Evolutionary conservation across 2,797 vertebrate genomes (phyloP), one percentile per base, ranked within the genome.

Genomic region (Sebastes elongatus): DNA sequence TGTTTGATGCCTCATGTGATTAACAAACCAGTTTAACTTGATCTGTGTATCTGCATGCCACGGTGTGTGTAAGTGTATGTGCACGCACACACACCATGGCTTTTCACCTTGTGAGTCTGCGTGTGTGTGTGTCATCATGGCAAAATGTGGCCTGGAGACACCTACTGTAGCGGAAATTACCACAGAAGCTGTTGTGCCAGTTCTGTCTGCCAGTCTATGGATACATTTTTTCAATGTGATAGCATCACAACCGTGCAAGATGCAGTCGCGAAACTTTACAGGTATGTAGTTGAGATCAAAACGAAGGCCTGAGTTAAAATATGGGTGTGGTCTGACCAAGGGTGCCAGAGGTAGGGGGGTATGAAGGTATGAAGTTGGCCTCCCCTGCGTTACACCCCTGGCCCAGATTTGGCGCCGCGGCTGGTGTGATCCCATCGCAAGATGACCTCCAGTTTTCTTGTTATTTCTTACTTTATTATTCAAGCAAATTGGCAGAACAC

Each of bases 21-120:
- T 14, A 5, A 23, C 30, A 88, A 92, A 91, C 87, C 75, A 69
- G 92, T 88, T 82, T 23, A 64, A 86, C 87, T 66, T 65, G 84
- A 82, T 86, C 42, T 57, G 32, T 0, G 0, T 2, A 1, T 57
- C 65, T 49, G 18, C 11, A 18, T 59, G 38, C 25, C 1, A 22
- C 28, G 2, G 23, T 30, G 42, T 38, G 30, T 64, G 28, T 55
- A 23, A 61, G 28, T 18, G n/a, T 53, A 27, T 63, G 57, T 55
- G 30, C 55, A 38, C 2, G 13, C 38, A 42, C 14, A 18, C 42
- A 46, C 42, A 49, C 42, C 42, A 20, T 49, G 42, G 18, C 42
- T 49, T 6, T 0, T n/a, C 59, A 67, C 8, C 59, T 9, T 27
- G 46, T 42, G 27, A 7, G 8, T 25, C 22, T 57, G 55, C 23